phyloP scores from a whole-genome alignment of 2,888 invertebrate species.

The Hydroisotoma schaefferi region DNA sequence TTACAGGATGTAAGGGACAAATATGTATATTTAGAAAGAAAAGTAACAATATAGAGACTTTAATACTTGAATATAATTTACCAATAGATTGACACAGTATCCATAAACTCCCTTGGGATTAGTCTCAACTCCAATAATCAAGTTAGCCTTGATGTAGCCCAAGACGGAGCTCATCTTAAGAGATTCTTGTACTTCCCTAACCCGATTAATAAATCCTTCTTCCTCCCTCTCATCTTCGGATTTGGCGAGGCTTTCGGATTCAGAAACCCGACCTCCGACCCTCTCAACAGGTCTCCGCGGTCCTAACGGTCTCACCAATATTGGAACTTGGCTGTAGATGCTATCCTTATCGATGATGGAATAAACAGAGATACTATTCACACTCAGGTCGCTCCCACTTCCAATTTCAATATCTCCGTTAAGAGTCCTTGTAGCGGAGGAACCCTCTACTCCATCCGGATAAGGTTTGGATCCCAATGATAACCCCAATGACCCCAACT shows the following conservation, averaged over 20 bases:
- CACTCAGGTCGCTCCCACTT: no score
- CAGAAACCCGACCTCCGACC: no score
- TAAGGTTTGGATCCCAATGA: not conserved
- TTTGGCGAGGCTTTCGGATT: not conserved
- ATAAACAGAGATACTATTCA: no score
- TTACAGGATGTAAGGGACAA: no score
- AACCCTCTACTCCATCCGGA: not conserved
- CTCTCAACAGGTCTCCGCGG: not conserved
- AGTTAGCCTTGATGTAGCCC: not conserved
- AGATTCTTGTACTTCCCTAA: not conserved
- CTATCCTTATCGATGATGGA: not conserved
- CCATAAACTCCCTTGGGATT: constrained; percentile 14
- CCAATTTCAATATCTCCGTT: no score
- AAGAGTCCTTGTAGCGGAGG: no score
- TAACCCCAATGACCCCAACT: not conserved
- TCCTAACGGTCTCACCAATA: not conserved
- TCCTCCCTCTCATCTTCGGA: not conserved
- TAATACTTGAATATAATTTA: no score
- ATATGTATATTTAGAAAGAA: no score
- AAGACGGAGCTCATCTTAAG: not conserved
- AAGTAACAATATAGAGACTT: no score
- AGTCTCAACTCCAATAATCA: constrained; percentile 18
- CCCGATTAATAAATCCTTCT: not conserved
- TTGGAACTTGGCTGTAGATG: not conserved
- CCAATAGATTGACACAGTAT: constrained; percentile 18